Conservation (phyloP, 2,113 vertebrate species). For the Chionodraco myersi region DNA sequence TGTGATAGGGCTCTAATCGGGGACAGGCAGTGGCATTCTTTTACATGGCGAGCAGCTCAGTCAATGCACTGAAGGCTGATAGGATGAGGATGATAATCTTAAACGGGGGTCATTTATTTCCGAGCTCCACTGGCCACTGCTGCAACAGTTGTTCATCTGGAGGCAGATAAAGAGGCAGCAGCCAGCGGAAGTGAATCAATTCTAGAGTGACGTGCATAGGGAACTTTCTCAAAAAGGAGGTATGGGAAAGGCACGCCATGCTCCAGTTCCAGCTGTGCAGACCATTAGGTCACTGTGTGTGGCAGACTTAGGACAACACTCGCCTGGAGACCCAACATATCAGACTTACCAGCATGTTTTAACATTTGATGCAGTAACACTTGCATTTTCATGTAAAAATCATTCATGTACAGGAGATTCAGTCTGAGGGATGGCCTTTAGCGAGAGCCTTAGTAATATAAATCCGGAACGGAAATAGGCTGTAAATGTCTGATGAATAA, state of each 20-base stretch:
- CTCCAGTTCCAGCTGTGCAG: conserved; percentile 21
- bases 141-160: conserved; percentile 59
- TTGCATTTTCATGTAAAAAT: conserved; percentile 21
- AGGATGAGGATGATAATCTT: conserved; percentile 66
- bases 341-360: conserved; percentile 48
- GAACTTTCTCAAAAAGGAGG: conserved; percentile 28
- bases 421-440: conserved; percentile 26
- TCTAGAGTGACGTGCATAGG: conserved; percentile 32
- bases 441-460: conserved; percentile 17
- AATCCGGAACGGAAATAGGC: conserved; percentile 40
- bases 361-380: conserved; percentile 38
- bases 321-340: conserved; percentile 38
- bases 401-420: conserved; percentile 33
- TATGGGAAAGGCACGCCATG: conserved; percentile 36
- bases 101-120: conserved; percentile 67
- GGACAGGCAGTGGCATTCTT: conserved; percentile 60
- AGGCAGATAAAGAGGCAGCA: conserved; percentile 52
- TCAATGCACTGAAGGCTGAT: conserved; percentile 56
- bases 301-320: conserved; percentile 42
- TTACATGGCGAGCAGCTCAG: conserved; percentile 46
- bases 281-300: conserved; percentile 40
- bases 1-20: conserved; percentile 70
- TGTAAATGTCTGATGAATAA: conserved; percentile 45
- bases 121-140: conserved; percentile 52
- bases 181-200: conserved; percentile 58